phyloP scores from a whole-genome alignment of 2,113 vertebrate genomes.

The Orthonyx spaldingii region DNA sequence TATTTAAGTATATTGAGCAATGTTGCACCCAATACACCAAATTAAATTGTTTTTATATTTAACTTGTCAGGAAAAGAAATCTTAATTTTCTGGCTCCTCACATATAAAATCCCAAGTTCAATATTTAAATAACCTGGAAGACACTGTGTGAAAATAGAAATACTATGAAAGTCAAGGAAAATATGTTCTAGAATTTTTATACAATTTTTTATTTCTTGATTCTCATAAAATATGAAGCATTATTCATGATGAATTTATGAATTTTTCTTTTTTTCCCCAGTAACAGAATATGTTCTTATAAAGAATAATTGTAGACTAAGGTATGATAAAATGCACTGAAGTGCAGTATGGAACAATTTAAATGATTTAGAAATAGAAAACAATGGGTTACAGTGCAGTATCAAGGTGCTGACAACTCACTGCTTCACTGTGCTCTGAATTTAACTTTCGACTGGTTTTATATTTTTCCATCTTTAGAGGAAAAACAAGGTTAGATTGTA shows the following conservation, averaged over 20 bases:
- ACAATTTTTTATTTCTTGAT: neutral
- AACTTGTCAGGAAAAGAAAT: neutral
- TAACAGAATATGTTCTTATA: neutral
- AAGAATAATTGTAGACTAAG: neutral
- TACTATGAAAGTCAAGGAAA: neutral
- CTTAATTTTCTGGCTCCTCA: neutral
- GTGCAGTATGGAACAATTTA: neutral
- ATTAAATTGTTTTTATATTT: neutral
- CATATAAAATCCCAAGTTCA: neutral
- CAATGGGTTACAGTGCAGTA: neutral
- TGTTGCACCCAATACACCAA: neutral
- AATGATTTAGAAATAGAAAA: neutral
- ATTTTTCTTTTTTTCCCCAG: neutral
- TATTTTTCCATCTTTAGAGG: neutral
- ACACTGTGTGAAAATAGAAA: neutral
- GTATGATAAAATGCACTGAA: neutral
- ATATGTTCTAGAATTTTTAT: neutral
- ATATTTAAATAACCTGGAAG: neutral
- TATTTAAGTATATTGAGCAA: neutral
- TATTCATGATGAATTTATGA: neutral
- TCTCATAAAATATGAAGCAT: neutral
- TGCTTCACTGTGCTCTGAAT: neutral
- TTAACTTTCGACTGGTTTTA: neutral
- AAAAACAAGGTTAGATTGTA: neutral
- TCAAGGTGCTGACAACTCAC: neutral